A percentile compares a stretch with the other conserved stretches of the same genome.
Conservation (phyloP, 2,797 vertebrate species). For the Xenops minutus region DNA sequence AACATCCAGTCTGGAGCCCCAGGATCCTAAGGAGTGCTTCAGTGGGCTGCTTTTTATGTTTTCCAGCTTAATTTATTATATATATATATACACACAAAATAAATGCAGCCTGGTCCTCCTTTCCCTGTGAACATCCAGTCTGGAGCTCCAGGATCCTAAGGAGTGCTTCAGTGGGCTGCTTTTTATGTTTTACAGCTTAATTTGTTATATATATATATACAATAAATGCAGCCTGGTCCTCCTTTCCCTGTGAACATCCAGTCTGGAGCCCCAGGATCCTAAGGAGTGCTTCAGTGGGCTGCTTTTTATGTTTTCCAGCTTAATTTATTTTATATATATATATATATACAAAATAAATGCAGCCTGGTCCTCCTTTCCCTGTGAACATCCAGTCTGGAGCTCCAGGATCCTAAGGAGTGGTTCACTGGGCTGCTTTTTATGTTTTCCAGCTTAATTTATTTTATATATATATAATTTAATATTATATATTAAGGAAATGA, state of each 20-base stretch:
- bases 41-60: background rate
- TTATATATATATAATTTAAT: too few relatives aligned
- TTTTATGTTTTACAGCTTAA: background rate
- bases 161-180: fast-evolving
- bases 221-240: too few relatives aligned
- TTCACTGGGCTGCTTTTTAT: background rate
- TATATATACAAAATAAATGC: too few relatives aligned
- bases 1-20: background rate
- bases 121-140: fast-evolving
- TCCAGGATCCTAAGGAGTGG: background rate
- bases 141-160: background rate
- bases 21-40: background rate
- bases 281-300: fast-evolving
- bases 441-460: background rate
- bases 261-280: background rate
- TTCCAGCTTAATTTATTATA: background rate
- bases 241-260: fast-evolving
- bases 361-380: fast-evolving
- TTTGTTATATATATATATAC: background rate
- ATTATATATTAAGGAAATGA: background rate
- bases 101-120: background rate
- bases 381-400: background rate
- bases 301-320: background rate
- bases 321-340: too few relatives aligned
- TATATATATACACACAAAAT: too few relatives aligned